Evolutionary conservation across 2,113 vertebrate genomes (phyloP).

Genomic region (Malurus cyaneus): DNA sequence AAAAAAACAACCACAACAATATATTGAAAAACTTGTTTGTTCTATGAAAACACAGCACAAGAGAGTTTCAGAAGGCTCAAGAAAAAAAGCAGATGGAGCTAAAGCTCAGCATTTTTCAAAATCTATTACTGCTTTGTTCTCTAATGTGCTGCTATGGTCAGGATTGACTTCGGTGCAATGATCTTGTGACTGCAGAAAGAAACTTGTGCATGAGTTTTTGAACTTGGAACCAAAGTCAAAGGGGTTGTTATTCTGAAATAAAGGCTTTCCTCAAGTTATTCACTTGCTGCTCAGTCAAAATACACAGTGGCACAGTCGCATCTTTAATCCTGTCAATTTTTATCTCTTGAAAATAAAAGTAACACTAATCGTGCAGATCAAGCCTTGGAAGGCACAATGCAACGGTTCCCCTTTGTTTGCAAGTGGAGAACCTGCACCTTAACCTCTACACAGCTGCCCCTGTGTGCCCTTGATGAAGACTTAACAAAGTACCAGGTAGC

Average conservation of each 20-base stretch:
- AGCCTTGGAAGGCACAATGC: background rate
- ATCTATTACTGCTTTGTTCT: background rate
- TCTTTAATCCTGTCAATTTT: background rate
- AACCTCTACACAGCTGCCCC: background rate
- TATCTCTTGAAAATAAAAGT: background rate
- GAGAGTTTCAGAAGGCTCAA: background rate
- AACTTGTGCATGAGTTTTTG: fast-evolving
- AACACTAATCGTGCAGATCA: background rate
- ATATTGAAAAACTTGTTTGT: background rate
- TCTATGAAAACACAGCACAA: background rate
- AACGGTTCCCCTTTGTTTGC: background rate
- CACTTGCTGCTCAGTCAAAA: background rate
- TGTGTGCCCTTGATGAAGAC: background rate
- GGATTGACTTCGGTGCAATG: background rate
- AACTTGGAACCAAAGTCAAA: background rate
- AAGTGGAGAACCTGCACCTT: background rate
- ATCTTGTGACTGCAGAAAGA: background rate
- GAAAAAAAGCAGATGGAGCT: background rate
- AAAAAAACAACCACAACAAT: background rate
- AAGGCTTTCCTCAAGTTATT: background rate
- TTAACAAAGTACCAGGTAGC: background rate
- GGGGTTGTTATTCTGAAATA: background rate
- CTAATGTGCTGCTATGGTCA: background rate
- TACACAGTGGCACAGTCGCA: background rate
- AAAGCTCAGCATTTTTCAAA: background rate